Base-by-base conservation (phyloP, 2,888 invertebrate genomes). In the Zygothrica quintamaculata region DNA sequence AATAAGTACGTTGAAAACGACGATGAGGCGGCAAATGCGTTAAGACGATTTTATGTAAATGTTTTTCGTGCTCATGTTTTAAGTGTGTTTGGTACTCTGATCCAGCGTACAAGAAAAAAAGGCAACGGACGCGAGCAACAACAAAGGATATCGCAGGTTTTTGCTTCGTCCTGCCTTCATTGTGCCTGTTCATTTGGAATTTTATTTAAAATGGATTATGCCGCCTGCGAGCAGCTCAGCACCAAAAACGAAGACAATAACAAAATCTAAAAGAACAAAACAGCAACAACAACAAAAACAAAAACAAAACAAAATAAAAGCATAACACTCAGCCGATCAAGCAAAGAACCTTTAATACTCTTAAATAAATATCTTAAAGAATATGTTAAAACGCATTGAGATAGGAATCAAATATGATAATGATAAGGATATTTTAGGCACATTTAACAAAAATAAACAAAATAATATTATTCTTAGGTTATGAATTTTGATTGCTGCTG, bases 1-100 rank as follows among this genome's bases (percentile, higher is more conserved):
- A n/a, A n/a, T n/a, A n/a, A n/a, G n/a, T n/a, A 34, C 52, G 71
- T 39, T 47, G n/a, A n/a, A n/a, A n/a, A n/a, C n/a, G 73, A 86
- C 85, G 85, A 74, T 77, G 81, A 82, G 80, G 82, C 84, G 74
- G 82, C 76, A 82, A 82, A 82, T 87, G 86, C 82, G 87, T 82
- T 82, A 82, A 82, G 82, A 87, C 87, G 86, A 82, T 82, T 87
- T 82, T 82, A 82, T 82, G 87, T 87, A 87, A 82, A 82, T 82
- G 82, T 82, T 87, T 82, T 82, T 82, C 82, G 84, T 82, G 82
- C 82, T 82, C 79, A 87, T 82, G 87, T 87, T 82, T 82, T 82
- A 87, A 82, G 87, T 87, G 82, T 87, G 82, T 87, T 82, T 82
- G 68, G 66, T 64, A 53, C 58, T 62, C 64, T 70, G 57, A 78